Evolutionary conservation across 2,113 vertebrate genomes (phyloP), one percentile per base, ranked within the genome.

Genomic region (Caretta caretta): DNA sequence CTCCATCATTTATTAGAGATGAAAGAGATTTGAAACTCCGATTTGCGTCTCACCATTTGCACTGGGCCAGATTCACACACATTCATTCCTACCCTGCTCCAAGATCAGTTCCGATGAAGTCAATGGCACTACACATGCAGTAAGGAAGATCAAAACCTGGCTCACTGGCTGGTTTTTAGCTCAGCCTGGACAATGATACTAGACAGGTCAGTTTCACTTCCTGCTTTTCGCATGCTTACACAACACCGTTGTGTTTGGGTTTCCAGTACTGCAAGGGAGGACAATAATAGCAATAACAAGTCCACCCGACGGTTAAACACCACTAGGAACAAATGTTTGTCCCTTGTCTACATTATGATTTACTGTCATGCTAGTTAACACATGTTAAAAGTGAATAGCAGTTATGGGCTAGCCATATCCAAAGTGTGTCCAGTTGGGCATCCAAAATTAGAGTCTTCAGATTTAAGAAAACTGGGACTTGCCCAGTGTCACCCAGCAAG

Each of bases 21-120:
- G 75, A 78, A 27, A 72, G 82, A 20, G 88, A 59, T 42, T 89
- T 94, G 90, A 94, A 53, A 38, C 56, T 83, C 90, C 87, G 49
- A 51, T 86, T 31, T 0, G 46, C 87, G 65, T 54, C 1, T 56
- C 31, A 83, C 87, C 2, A 6, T 95, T 89, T 86, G 96, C 93
- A 5, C 94, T 83, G 80, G 65, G 65, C 75, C 0, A 0, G 79
- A 59, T 92, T 92, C 95, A 65, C 31, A 8, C 31, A 17, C 14
- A 35, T 65, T 17, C 62, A 65, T 65, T 20, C 62, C n/a, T 65
- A 65, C 16, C 62, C 31, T 65, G 35, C 31, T 65, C 62, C 35
- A 20, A n/a, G 62, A 10, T 69, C 90, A 93, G 84, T 84, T 91
- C 69, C 54, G 12, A 42, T 0, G 0, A 81, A 53, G 81, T 19